phyloP scores from a whole-genome alignment of 2,113 vertebrate genomes.

The Corythornis vintsioides region DNA sequence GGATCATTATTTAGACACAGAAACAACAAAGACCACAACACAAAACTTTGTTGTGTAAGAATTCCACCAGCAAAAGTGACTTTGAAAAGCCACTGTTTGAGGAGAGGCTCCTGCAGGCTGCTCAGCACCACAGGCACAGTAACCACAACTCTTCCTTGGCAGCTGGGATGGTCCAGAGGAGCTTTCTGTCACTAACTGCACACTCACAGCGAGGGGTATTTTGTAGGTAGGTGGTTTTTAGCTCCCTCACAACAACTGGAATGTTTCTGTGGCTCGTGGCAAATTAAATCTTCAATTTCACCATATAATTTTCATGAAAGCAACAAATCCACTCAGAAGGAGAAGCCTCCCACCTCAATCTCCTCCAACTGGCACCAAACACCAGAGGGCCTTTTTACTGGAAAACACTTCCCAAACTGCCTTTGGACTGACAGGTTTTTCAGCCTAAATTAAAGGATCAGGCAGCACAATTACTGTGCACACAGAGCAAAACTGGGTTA shows the following conservation, averaged over 20 bases:
- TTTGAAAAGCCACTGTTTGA: background rate
- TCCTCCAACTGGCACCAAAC: background rate
- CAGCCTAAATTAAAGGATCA: background rate
- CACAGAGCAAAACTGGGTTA: background rate
- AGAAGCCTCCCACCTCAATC: background rate
- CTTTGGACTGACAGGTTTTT: background rate
- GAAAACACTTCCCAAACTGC: background rate
- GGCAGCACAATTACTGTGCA: background rate
- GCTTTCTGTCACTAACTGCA: background rate
- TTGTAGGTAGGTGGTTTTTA: accelerated
- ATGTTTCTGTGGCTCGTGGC: accelerated
- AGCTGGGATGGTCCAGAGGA: background rate
- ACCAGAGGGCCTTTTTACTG: background rate
- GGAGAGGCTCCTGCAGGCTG: background rate
- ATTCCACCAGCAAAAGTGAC: background rate
- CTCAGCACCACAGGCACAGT: too few relatives aligned
- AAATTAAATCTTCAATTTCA: background rate
- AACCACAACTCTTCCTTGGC: accelerated
- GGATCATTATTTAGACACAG: background rate
- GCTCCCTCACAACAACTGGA: accelerated
- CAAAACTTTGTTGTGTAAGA: accelerated
- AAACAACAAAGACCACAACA: background rate
- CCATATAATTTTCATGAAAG: too few relatives aligned
- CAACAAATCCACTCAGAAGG: too few relatives aligned
- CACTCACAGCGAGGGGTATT: accelerated